A percentile compares a stretch with the other conserved stretches of the same genome.
Conservation (phyloP, 2,888 invertebrate genomes). For the Stictocephala bisonia region DNA sequence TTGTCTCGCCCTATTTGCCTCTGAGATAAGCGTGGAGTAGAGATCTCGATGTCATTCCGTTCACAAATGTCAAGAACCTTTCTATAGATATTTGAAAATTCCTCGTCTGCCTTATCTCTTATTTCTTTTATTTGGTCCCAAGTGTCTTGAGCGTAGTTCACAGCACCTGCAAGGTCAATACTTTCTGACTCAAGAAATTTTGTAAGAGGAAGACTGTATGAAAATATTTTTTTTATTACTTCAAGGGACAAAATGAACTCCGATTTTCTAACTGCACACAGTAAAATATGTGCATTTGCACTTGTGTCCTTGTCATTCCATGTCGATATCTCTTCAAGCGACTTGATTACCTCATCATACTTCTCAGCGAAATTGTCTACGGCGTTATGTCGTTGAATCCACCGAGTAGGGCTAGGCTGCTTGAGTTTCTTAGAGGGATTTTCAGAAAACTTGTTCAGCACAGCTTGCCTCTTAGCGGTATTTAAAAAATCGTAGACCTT, state of each 20-base stretch:
- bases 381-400: slow-evolving; percentile 23
- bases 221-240: slow-evolving; percentile 24
- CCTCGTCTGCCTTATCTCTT: slow-evolving; percentile 34
- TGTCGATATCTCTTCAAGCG: slow-evolving; percentile 11
- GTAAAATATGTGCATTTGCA: slow-evolving; percentile 13
- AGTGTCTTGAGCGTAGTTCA: slow-evolving; percentile 14
- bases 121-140: not conserved
- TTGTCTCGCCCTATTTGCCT: not conserved
- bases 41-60: not conserved
- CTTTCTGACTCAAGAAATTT: slow-evolving; percentile 21
- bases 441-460: slow-evolving; percentile 10
- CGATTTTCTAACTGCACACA: not conserved
- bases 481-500: slow-evolving; percentile 22
- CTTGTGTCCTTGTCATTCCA: slow-evolving; percentile 10
- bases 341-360: slow-evolving; percentile 7
- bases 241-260: slow-evolving; percentile 22
- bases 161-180: slow-evolving; percentile 30
- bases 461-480: slow-evolving; percentile 24
- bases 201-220: slow-evolving; percentile 21
- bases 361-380: not conserved
- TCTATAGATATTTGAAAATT: slow-evolving; percentile 24
- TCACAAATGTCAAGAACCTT: not conserved
- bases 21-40: not conserved
- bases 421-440: not conserved
- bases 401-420: slow-evolving; percentile 22